A percentile compares a stretch with the other conserved stretches of the same genome.
Evolutionary conservation across 2,797 vertebrate species (phyloP).

Genomic region (Alauda arvensis): DNA sequence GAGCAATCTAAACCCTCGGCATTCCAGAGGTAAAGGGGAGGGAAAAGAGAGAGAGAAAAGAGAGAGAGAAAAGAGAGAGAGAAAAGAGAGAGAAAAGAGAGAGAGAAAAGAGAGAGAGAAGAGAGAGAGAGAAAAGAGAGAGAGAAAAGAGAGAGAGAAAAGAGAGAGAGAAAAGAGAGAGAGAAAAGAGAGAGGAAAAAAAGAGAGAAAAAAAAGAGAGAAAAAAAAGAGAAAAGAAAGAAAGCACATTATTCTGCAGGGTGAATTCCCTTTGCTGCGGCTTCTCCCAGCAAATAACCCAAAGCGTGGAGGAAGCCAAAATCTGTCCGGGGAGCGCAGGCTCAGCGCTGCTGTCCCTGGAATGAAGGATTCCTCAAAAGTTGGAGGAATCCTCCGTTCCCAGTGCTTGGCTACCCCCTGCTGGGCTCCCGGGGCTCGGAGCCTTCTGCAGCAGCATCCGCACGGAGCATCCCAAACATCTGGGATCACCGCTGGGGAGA

Average conservation of each 20-base stretch:
- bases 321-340: background rate
- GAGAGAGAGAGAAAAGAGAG: too few relatives aligned
- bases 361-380: conserved; percentile 13
- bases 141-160: too few relatives aligned
- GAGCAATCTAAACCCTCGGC: background rate
- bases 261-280: rapidly evolving
- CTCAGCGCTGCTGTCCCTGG: background rate
- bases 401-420: conserved; percentile 93
- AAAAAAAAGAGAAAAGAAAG: too few relatives aligned
- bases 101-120: too few relatives aligned
- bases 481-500: background rate
- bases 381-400: conserved; percentile 63
- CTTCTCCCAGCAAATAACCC: conserved; percentile 4
- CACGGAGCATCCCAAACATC: too few relatives aligned
- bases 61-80: too few relatives aligned
- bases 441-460: background rate
- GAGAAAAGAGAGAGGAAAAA: too few relatives aligned
- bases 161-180: too few relatives aligned
- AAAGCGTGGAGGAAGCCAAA: background rate
- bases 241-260: rapidly evolving
- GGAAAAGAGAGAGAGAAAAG: too few relatives aligned
- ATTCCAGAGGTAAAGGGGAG: background rate
- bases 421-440: conserved; percentile 75
- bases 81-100: too few relatives aligned
- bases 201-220: too few relatives aligned